These are phyloP conservation scores for Ctenopoma multispine DNA, from an alignment of 2,797 vertebrate genomes.

Conservation along the genomic window DNA sequence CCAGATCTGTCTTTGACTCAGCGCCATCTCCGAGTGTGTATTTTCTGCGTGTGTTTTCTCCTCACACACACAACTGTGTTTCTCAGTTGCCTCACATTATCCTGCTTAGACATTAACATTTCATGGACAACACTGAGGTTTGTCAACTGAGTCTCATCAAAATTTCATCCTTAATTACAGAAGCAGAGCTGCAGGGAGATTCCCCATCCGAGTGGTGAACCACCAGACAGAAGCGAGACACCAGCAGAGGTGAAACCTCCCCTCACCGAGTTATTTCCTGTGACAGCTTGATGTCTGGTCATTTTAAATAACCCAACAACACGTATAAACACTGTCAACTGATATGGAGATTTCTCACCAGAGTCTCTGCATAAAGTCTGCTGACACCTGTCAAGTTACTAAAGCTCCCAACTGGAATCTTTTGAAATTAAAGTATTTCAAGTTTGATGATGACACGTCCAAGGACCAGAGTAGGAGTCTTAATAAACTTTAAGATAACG, in stretches of 20 bases:
- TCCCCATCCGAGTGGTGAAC: constrained; percentile 22
- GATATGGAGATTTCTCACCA: constrained; percentile 43
- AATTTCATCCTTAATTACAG: constrained; percentile 67
- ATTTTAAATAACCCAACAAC: constrained; percentile 44
- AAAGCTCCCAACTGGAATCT: constrained; percentile 15
- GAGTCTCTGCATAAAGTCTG: constrained; percentile 20
- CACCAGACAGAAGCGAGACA: constrained; percentile 11
- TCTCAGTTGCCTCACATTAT: constrained; percentile 41
- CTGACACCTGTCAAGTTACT: constrained; percentile 1
- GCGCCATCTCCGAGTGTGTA: constrained; percentile 30
- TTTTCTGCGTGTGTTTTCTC: not conserved
- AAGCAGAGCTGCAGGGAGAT: constrained; percentile 42
- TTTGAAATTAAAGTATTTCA: constrained; percentile 6
- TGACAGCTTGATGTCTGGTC: constrained; percentile 24
- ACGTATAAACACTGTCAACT: constrained; percentile 48
- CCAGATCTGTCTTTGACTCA: constrained; percentile 76
- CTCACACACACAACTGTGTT: not conserved
- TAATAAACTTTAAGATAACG: constrained; percentile 8
- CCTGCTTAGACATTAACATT: constrained; percentile 68
- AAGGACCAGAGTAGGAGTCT: not conserved
- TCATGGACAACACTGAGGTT: constrained; percentile 58
- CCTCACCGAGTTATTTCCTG: constrained; percentile 28
- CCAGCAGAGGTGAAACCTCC: not conserved
- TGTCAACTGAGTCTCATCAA: constrained; percentile 71
- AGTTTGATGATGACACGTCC: not conserved